Evolutionary conservation across 2,888 invertebrate genomes (phyloP), one percentile per base, ranked within the genome.

Genomic region (Leucania comma): DNA sequence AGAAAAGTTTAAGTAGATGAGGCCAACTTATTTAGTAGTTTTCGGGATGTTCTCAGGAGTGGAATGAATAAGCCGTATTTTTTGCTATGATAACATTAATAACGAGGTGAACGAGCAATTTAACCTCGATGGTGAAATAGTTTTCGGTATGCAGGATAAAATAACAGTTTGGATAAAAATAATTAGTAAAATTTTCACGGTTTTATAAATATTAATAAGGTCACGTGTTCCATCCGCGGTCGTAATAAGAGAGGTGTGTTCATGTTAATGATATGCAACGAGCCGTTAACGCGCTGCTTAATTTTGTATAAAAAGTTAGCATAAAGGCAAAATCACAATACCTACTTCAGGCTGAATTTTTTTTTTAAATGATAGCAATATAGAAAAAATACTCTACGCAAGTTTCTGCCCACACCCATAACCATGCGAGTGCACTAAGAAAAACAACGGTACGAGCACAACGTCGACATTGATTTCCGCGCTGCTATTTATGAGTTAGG

Each of bases 401-500:
- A 10, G 22, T 32, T 60, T 53, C 32, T 20, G 29, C 26, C 32
- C 20, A 54, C 42, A n/a, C n/a, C n/a, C n/a, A n/a, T 35, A 76
- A 57, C 20, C 46, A 35, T 29, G 69, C 63, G 72, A 76, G 68
- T 42, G 58, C 59, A 59, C 62, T 61, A 74, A 76, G 71, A 81
- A 79, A 80, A 85, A 86, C 82, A 81, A 82, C 75, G 71, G 38
- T 51, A 24, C 53, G 57, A 38, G n/a, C 54, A 73, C 63, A 70
- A 68, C 59, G 80, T 71, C 77, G 62, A 81, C 85, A 87, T 84
- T 86, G 87, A 87, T 87, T 82, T 82, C 84, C 80, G 76, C 69
- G 78, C 59, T 64, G 57, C 69, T 82, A 84, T 85, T 85, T 84
- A 80, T 77, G 83, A 83, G 80, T 68, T 59, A 81, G 82, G 79